phyloP scores from a whole-genome alignment of 2,113 vertebrate genomes.

The Galbula dea region DNA sequence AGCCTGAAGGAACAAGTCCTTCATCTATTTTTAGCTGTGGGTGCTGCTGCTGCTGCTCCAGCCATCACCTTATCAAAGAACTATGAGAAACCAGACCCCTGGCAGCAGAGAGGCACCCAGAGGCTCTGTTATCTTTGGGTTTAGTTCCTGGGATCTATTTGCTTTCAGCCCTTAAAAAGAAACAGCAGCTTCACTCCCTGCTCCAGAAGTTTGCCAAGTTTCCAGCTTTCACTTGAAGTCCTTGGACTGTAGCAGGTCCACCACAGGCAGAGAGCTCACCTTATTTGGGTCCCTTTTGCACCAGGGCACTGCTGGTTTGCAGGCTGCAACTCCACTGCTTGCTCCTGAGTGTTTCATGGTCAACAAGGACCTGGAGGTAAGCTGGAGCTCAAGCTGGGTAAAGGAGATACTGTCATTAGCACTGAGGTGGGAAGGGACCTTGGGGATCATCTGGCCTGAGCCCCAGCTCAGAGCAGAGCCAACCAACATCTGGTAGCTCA shows the following conservation, averaged over 20 bases:
- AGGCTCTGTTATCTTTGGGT: not conserved
- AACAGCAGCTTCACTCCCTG: not conserved
- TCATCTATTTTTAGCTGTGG: not conserved
- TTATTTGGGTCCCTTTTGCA: not conserved
- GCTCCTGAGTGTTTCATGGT: not conserved
- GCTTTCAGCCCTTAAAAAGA: conserved; percentile 22
- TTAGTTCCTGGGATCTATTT: conserved; percentile 4
- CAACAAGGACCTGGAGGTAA: not conserved
- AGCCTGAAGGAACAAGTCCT: not conserved
- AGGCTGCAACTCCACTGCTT: no score
- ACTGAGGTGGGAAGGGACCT: not conserved
- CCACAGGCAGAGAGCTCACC: not conserved
- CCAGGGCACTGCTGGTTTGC: not conserved
- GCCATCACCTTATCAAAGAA: not conserved
- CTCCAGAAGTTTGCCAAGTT: conserved; percentile 7
- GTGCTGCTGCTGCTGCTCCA: not conserved
- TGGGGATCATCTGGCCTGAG: fast-evolving
- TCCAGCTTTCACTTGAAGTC: not conserved
- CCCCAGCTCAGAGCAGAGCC: not conserved
- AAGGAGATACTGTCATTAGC: not conserved
- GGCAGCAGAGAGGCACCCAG: not conserved
- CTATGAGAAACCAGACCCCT: not conserved
- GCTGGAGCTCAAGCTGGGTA: not conserved
- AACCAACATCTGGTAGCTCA: not conserved
- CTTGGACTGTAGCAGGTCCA: not conserved